Percentiles rank a stretch among this genome's conserved stretches.
These are phyloP conservation scores for Noctua janthe DNA, from an alignment of 2,888 invertebrate genomes.

Conservation along the genomic window DNA sequence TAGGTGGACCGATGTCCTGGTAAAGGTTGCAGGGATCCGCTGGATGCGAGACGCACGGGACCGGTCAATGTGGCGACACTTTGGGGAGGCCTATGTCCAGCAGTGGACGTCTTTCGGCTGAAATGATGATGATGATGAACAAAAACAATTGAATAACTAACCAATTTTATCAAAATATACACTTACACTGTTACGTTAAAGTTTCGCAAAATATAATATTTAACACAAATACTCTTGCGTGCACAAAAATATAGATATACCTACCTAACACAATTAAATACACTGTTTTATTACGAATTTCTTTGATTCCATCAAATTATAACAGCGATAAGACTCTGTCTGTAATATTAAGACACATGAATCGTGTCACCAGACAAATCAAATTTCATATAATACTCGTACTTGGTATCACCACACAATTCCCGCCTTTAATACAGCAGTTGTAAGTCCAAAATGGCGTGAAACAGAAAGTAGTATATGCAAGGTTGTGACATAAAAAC, in stretches of 20 bases:
- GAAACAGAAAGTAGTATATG: slow-evolving; percentile 41
- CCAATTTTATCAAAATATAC: background rate
- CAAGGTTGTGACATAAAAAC: slow-evolving; percentile 63
- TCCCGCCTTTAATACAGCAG: slow-evolving; percentile 10
- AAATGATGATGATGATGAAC: too few species aligned
- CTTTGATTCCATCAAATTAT: slow-evolving; percentile 42
- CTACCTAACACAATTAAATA: slow-evolving; percentile 21
- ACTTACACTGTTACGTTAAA: slow-evolving; percentile 10
- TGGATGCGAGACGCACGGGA: too few species aligned
- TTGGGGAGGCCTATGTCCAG: too few species aligned
- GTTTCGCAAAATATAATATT: slow-evolving; percentile 8
- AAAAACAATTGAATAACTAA: background rate
- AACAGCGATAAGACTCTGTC: slow-evolving; percentile 41
- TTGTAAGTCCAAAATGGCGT: slow-evolving; percentile 21
- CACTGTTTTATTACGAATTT: slow-evolving; percentile 46
- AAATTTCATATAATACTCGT: slow-evolving; percentile 50
- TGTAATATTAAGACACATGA: slow-evolving; percentile 53
- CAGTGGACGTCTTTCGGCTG: too few species aligned
- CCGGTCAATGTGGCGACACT: too few species aligned
- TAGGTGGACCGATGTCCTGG: too few species aligned
- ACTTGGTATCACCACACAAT: slow-evolving; percentile 17
- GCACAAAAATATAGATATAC: slow-evolving; percentile 3
- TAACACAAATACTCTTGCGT: slow-evolving; percentile 18
- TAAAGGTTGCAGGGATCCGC: too few species aligned
- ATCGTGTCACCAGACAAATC: slow-evolving; percentile 51